Evolutionary conservation across 1,140 invertebrate species (phyloP), one percentile per base, ranked within the genome.

Genomic region (Watersipora subatra): DNA sequence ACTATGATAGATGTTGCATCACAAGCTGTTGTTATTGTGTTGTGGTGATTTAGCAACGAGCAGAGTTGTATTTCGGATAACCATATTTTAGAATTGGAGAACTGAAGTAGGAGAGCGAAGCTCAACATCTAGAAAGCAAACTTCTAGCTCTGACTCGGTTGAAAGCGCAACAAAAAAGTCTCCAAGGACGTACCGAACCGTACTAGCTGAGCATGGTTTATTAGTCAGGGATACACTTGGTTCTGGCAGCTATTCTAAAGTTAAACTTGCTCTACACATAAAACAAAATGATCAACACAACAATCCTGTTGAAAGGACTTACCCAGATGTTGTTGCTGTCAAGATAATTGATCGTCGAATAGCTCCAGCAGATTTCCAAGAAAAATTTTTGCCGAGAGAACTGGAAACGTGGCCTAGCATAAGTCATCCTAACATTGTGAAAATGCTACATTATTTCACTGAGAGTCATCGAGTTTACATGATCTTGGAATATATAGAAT

Each of bases 321-420:
- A 71, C 24, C 65, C 65, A 59, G 83, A 66, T 80, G 63, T 71
- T 25, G 80, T 92, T 57, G 92, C 92, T 2, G 92, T 92, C 73
- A 95, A 95, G 81, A 91, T 93, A 71, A 90, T 93, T 70, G 89
- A 90, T 74, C 85, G 85, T 2, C 74, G 78, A 7, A 84, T 84
- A 70, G 87, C 87, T 1, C 89, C 87, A 0, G 84, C 85, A 69
- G 87, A 90, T 72, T 93, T 89, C 72, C 84, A 88, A 68, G 86
- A 89, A 67, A 92, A 92, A 76, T 94, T 95, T 79, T 90, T 95
- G 73, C 90, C 91, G 17, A 85, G 92, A 28, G 92, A 96, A 82
- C 81, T 94, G 58, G 87, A 93, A 64, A 91, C 94, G 69, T 81
- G 93, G 67, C 91, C 88, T 2, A 88, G 89, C 77, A 87, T 95